These are phyloP conservation scores for Heliornis fulica DNA, from an alignment of 2,113 vertebrate genomes.

Conservation along the genomic window DNA sequence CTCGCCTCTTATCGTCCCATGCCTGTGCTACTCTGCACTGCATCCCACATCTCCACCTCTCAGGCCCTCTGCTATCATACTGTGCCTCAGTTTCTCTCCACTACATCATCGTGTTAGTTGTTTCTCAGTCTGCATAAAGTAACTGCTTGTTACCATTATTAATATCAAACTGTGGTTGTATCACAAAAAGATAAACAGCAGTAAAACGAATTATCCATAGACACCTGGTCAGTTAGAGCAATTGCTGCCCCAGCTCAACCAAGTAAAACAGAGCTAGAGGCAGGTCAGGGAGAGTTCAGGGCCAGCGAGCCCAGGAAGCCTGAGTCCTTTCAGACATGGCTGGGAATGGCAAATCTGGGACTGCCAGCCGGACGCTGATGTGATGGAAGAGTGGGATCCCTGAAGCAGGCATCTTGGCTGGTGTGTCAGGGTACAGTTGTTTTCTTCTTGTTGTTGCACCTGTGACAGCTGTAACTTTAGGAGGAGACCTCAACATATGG, in stretches of 20 bases:
- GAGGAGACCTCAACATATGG: not conserved
- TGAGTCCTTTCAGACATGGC: not conserved
- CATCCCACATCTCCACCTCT: not conserved
- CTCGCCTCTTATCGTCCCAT: not conserved
- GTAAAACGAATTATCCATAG: not conserved
- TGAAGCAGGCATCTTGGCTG: constrained; percentile 34
- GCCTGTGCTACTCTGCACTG: not conserved
- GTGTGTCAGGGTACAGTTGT: not conserved
- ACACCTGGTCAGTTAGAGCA: not conserved
- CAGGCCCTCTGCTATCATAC: not conserved
- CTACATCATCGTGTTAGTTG: not conserved
- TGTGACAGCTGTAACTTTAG: not conserved
- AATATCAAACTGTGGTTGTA: not conserved
- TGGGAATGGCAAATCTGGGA: not conserved
- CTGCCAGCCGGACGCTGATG: not conserved
- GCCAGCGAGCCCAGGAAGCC: not conserved
- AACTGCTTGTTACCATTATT: not conserved
- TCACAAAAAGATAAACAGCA: not conserved
- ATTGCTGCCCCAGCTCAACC: not conserved
- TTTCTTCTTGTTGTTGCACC: not conserved
- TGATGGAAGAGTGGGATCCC: not conserved
- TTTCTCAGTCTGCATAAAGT: not conserved
- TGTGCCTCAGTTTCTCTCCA: not conserved
- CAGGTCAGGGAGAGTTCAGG: constrained; percentile 31
- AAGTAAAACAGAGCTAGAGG: not conserved